Base-by-base conservation (phyloP, 2,888 invertebrate genomes). In the Halictus ligatus region DNA sequence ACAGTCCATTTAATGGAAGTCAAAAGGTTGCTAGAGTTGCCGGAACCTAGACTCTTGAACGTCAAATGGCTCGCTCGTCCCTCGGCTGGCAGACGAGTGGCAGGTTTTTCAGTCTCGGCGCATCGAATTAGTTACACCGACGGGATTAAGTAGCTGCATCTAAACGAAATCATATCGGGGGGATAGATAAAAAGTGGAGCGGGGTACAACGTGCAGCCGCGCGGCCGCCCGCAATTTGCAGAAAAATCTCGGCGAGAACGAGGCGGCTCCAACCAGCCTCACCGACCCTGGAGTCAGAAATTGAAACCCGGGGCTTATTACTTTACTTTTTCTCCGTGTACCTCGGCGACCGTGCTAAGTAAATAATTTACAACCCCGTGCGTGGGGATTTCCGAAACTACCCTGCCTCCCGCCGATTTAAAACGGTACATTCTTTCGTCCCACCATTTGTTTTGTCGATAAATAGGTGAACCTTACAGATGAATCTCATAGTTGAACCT, bases 101-200 rank as follows among this genome's bases (percentile, higher is more conserved):
- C 29, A 54, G 29, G n/a, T 48, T n/a, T 40, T 25, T 35, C 48
- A 29, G 81, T 81, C 80, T 54, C 81, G 79, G 69, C 46, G 25
- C 81, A 40, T 46, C 75, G 77, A 80, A 78, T 85, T 81, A 85
- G 64, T 84, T 72, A 71, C 75, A 67, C 80, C 67, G 48, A 43
- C 48, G 78, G 75, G 81, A 81, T 85, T 79, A 79, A 85, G 74
- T 81, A 86, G 73, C 75, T 60, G 64, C 21, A 58, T 46, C 76
- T 79, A 77, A 85, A 85, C 79, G 79, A 85, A 76, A 85, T 85
- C 86, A 78, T 67, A 58, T 48, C 78, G 72, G 40, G 15, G 75
- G 50, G 25, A 48, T 54, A 75, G 73, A 75, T 78, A 71, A 81
- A 78, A 81, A 80, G 77, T 78, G 67, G 75, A 50, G 13, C 40